Percentiles rank a stretch among this genome's conserved stretches.
phyloP scores from a whole-genome alignment of 2,797 vertebrate species.

The Atherinosoma microstoma region DNA sequence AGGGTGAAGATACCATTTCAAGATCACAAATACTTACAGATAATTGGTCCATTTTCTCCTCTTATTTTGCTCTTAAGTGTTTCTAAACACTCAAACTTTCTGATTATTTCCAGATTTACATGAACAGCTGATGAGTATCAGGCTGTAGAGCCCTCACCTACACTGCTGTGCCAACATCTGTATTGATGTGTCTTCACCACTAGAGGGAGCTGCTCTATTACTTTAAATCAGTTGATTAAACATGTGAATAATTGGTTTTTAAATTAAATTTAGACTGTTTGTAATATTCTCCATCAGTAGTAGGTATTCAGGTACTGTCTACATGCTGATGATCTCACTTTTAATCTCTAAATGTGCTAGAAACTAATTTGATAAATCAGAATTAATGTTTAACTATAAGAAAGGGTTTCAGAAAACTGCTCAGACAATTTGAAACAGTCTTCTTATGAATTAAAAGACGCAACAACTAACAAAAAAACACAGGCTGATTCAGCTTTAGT shows the following conservation, averaged over 20 bases:
- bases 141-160: no score
- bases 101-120: neutral
- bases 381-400: neutral
- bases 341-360: neutral
- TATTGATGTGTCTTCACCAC: conserved; percentile 9
- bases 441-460: neutral
- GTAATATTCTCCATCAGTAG: no score
- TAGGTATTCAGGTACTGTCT: neutral
- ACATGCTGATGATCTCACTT: neutral
- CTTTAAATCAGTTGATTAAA: neutral
- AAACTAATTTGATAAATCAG: no score
- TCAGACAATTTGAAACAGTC: neutral
- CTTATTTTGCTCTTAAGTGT: neutral
- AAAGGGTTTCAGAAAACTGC: neutral
- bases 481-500: no score
- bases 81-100: neutral
- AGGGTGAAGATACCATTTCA: no score
- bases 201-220: conserved; percentile 29
- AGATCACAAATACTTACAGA: no score
- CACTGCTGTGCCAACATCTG: neutral
- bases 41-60: no score
- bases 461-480: neutral
- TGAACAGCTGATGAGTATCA: no score
- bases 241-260: neutral
- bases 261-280: neutral